Evolutionary conservation across 2,113 vertebrate species (phyloP).

Genomic region (Hippopotamus amphibius): DNA sequence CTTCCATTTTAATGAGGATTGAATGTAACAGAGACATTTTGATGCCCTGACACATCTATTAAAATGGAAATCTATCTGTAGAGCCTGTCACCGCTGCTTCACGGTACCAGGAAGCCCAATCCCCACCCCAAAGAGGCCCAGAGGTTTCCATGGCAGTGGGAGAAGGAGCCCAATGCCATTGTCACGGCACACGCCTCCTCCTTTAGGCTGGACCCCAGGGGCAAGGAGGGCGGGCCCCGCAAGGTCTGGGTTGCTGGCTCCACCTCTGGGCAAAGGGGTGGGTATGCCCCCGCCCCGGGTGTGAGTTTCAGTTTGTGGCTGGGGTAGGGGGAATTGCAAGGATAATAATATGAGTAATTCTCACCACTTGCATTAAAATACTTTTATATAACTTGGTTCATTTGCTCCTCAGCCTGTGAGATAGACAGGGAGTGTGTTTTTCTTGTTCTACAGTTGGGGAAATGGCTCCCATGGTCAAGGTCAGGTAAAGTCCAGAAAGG

Average conservation of each 20-base stretch:
- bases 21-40: conserved; percentile 27
- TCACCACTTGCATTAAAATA: neutral
- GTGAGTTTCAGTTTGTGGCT: neutral
- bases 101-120: neutral
- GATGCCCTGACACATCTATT: conserved; percentile 43
- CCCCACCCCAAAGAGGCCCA: neutral
- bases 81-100: conserved; percentile 23
- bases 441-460: neutral
- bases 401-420: neutral
- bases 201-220: neutral
- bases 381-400: neutral
- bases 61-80: conserved; percentile 63
- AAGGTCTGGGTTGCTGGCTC: neutral
- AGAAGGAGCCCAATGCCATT: too few species aligned
- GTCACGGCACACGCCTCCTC: neutral
- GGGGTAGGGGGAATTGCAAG: too few species aligned
- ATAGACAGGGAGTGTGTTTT: neutral
- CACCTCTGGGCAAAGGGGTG: neutral
- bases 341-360: neutral
- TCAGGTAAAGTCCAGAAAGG: neutral
- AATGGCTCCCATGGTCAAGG: neutral
- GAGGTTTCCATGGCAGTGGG: neutral
- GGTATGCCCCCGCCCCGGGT: too few species aligned
- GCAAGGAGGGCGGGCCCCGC: too few species aligned
- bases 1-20: conserved; percentile 68